Evolutionary conservation across 2,888 invertebrate species (phyloP).

Genomic region (Eupithecia subfuscata): DNA sequence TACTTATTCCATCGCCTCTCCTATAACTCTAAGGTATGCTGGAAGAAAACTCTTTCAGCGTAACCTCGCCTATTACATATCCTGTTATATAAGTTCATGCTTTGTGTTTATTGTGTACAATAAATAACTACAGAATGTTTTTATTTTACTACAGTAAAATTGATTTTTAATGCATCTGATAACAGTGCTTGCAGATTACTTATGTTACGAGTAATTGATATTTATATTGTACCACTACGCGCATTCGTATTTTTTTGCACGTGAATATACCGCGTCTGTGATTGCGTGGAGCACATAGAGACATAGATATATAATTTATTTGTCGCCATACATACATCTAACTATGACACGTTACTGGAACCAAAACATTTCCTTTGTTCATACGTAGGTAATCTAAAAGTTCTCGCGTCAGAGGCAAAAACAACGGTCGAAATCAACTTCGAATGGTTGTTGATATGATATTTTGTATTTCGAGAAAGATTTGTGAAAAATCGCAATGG

Average conservation of each 20-base stretch:
- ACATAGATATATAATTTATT: neutral
- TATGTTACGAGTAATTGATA: neutral
- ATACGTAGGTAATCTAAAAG: neutral
- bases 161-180: neutral
- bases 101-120: too few species aligned
- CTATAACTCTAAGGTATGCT: too few species aligned
- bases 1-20: too few species aligned
- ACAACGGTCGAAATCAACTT: neutral
- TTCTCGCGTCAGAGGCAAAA: neutral
- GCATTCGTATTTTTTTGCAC: neutral
- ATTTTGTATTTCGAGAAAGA: neutral
- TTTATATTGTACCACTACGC: neutral
- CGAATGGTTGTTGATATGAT: neutral
- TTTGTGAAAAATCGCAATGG: neutral
- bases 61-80: too few species aligned
- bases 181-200: neutral
- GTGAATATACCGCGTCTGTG: neutral
- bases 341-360: neutral
- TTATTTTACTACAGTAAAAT: neutral
- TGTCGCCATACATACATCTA: neutral
- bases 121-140: too few species aligned
- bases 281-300: too few species aligned
- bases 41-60: too few species aligned
- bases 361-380: neutral
- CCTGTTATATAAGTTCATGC: too few species aligned